Evolutionary conservation across 2,888 invertebrate species (phyloP), one percentile per base, ranked within the genome.

Genomic region (Pristionchus arcanus): DNA sequence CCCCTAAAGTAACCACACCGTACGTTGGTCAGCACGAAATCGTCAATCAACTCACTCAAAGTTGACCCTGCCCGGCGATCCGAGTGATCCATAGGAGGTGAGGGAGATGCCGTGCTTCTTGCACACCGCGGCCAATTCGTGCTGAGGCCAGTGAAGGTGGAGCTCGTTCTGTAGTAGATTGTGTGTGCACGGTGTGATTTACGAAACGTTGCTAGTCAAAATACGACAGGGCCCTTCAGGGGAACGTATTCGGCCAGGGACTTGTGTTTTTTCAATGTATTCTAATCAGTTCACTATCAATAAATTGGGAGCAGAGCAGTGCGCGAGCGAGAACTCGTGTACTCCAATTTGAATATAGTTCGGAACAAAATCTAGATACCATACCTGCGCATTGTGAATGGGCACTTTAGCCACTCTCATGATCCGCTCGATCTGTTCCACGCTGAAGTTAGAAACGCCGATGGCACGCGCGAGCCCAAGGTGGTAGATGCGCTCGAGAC

Each of bases 401-500:
- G 93, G 94, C 31, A 93, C 91, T 37, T 90, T 90, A 53, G 92
- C 93, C 16, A 90, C 68, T 81, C 92, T 91, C 66, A 91, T 63
- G 31, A 98, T 95, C 89, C 97, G 96, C 89, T 96, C 96, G 90
- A 98, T 96, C 96, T 98, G 98, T 34, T 96, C 96, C 55, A 96
- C 96, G 95, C 97, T 97, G 95, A 97, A 97, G 95, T 98, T 98
- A 0, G 98, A 98, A 7, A 98, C 95, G 0, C 98, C 98, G 93
- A 98, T 97, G 19, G 97, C 96, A 94, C 97, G 97, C 0, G 97
- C 96, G 34, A 97, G 96, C 0, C 97, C 97, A 0, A 96, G 96
- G 59, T 96, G 96, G 42, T 97, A 97, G 94, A 97, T 91, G 28
- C 88, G 87, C 90, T 95, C 95, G 91, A 95, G 91, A 16, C 92